Evolutionary conservation across 2,797 vertebrate species (phyloP).

Genomic region (Thamnophis elegans): DNA sequence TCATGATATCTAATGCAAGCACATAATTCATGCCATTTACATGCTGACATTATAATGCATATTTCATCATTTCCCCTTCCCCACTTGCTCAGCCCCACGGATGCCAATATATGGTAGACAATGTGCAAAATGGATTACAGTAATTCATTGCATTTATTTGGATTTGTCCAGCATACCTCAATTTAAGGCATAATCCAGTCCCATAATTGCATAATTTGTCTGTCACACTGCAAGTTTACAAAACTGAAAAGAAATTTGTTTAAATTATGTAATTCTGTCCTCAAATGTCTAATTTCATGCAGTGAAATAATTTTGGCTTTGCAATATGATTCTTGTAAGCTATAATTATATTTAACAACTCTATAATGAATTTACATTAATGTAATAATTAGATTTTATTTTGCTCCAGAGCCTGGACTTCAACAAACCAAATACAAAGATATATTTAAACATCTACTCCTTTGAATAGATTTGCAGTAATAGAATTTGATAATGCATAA

Average conservation of each 20-base stretch:
- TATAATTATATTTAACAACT: slow-evolving; percentile 37
- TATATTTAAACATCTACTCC: slow-evolving; percentile 42
- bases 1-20: background rate
- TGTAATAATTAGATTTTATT: slow-evolving; percentile 44
- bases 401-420: slow-evolving; percentile 38
- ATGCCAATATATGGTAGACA: background rate
- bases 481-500: slow-evolving; percentile 53
- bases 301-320: slow-evolving; percentile 21
- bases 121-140: background rate
- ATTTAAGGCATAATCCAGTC: background rate
- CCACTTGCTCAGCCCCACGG: background rate
- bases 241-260: background rate
- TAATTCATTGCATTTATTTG: background rate
- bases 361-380: slow-evolving; percentile 41
- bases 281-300: background rate
- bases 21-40: background rate
- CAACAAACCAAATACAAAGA: slow-evolving; percentile 32
- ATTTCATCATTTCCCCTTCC: background rate
- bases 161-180: background rate
- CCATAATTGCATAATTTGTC: background rate
- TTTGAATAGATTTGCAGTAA: slow-evolving; percentile 61
- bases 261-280: background rate
- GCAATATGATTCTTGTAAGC: slow-evolving; percentile 26
- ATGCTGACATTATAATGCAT: background rate
- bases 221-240: background rate